Conservation (phyloP, 1,140 invertebrate species). For the Rhagoletis pomonella region DNA sequence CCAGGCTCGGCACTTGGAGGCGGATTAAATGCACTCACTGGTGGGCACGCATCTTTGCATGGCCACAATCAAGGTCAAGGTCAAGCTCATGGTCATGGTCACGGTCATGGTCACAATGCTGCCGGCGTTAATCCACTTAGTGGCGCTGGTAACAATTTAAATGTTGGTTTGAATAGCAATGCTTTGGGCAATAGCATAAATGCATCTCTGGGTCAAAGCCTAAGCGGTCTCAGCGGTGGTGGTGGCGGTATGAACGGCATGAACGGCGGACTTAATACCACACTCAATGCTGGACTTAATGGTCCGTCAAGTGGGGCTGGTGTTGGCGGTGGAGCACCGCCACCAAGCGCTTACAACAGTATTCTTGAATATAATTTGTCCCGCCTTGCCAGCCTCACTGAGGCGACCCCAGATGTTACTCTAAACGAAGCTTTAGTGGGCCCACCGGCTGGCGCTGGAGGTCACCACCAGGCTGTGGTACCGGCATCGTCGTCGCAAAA, state of each 20-base stretch:
- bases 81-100: not conserved
- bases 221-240: conserved; percentile 36
- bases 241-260: not conserved
- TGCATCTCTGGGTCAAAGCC: not conserved
- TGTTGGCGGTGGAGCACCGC: conserved; percentile 37
- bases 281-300: conserved; percentile 33
- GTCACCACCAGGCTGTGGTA: conserved; percentile 59
- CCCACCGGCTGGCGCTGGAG: conserved; percentile 62
- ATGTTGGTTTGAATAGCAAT: conserved; percentile 41
- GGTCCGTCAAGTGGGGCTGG: conserved; percentile 5
- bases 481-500: conserved; percentile 70
- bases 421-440: conserved; percentile 72
- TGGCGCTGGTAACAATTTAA: conserved; percentile 42
- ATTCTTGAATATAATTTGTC: conserved; percentile 90
- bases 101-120: conserved; percentile 8
- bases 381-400: conserved; percentile 85
- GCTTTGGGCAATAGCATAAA: conserved; percentile 23
- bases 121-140: conserved; percentile 24
- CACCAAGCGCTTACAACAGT: conserved; percentile 73
- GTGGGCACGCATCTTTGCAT: not conserved
- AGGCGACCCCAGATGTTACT: conserved; percentile 76
- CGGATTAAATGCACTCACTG: conserved; percentile 6
- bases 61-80: conserved; percentile 9
- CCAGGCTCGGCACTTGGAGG: not conserved
- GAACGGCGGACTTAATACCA: conserved; percentile 40